These are phyloP conservation scores for Alviniconcha strummeri DNA, from an alignment of 2,888 invertebrate species.

Conservation along the genomic window DNA sequence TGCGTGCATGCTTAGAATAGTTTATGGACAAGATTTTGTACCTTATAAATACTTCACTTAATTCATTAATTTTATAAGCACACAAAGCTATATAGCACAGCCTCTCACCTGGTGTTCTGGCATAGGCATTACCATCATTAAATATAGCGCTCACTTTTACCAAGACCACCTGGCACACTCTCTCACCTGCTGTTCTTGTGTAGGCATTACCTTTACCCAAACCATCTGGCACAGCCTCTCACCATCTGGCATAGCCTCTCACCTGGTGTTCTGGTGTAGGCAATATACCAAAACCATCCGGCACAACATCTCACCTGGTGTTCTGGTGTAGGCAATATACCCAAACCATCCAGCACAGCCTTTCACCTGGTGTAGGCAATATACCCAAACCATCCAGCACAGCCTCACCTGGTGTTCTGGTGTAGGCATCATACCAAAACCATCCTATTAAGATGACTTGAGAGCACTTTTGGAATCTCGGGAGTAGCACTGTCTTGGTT, in stretches of 20 bases:
- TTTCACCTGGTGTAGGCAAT: constrained; percentile 11
- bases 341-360: too few relatives aligned
- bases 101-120: constrained; percentile 16
- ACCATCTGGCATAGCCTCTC: neutral
- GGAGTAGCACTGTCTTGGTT: too few relatives aligned
- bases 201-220: too few relatives aligned
- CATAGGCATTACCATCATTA: too few relatives aligned
- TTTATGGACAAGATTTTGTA: neutral
- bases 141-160: too few relatives aligned
- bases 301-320: constrained; percentile 8
- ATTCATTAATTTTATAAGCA: neutral
- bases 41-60: neutral
- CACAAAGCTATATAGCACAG: neutral
- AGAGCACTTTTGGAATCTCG: too few relatives aligned
- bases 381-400: too few relatives aligned
- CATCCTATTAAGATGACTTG: too few relatives aligned
- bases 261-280: constrained; percentile 10
- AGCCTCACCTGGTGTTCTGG: constrained; percentile 15
- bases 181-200: too few relatives aligned
- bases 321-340: neutral
- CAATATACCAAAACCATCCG: too few relatives aligned
- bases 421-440: neutral
- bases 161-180: too few relatives aligned
- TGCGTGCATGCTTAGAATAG: neutral
- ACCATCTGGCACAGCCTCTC: neutral